Evolutionary conservation across 2,113 vertebrate species (phyloP).

Genomic region (Rhinichthys klamathensis): DNA sequence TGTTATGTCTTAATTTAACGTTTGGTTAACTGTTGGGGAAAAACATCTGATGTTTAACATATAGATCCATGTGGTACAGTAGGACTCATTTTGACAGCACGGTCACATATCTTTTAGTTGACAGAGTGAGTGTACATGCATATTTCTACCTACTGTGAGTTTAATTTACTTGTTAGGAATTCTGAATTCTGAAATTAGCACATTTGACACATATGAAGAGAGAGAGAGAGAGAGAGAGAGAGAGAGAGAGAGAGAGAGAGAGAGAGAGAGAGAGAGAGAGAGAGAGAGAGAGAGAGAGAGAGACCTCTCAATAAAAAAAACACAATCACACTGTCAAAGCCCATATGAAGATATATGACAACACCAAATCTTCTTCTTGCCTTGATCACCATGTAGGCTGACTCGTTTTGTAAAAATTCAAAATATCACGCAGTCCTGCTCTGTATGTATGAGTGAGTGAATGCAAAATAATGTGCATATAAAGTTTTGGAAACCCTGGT

Average conservation of each 20-base stretch:
- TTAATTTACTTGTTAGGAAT: neutral
- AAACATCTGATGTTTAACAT: no score
- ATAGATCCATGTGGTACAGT: no score
- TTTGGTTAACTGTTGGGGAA: no score
- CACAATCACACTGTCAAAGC: neutral
- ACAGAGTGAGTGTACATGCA: neutral
- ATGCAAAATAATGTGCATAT: neutral
- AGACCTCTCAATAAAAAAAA: neutral
- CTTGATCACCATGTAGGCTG: neutral
- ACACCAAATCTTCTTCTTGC: neutral
- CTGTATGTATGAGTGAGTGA: neutral
- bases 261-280: neutral
- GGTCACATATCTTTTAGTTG: neutral
- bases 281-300: neutral
- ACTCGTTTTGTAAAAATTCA: neutral
- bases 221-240: neutral
- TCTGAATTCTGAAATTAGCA: neutral
- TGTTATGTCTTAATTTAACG: no score
- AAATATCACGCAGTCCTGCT: neutral
- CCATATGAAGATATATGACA: neutral
- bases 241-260: neutral
- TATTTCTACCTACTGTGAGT: neutral
- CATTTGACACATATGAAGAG: neutral
- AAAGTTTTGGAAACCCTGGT: neutral
- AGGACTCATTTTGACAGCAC: no score